These are phyloP conservation scores for Pseudopipra pipra DNA, from an alignment of 2,113 vertebrate species.

Conservation along the genomic window DNA sequence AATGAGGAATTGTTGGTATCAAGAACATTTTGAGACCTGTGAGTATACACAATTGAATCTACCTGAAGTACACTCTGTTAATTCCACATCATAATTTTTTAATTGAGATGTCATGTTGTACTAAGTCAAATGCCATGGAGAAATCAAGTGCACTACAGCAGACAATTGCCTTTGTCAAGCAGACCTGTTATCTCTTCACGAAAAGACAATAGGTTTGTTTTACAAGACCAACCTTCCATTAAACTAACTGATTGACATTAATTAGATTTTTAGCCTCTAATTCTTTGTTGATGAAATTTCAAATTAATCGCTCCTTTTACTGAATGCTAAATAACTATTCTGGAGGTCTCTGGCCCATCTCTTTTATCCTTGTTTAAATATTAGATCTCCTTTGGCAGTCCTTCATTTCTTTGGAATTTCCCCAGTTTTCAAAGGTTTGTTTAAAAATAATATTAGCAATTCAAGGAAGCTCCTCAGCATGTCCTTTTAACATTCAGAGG, in stretches of 20 bases:
- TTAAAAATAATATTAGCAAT: slow-evolving; percentile 13
- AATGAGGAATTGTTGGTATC: neutral
- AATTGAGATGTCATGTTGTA: slow-evolving; percentile 57
- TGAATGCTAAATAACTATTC: slow-evolving; percentile 31
- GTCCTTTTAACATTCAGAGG: neutral
- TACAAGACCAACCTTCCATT: slow-evolving; percentile 62
- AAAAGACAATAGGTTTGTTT: slow-evolving; percentile 53
- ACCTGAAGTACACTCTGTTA: neutral
- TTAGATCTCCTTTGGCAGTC: slow-evolving; percentile 1
- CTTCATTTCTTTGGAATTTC: slow-evolving; percentile 11
- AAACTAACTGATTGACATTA: slow-evolving; percentile 53
- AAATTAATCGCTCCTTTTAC: slow-evolving; percentile 37
- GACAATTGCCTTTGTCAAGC: slow-evolving; percentile 58
- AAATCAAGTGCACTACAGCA: slow-evolving; percentile 45
- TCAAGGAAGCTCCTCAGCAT: neutral
- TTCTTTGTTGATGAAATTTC: slow-evolving; percentile 60
- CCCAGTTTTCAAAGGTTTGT: neutral
- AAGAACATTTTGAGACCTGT: neutral
- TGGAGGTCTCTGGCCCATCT: neutral
- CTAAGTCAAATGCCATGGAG: slow-evolving; percentile 63
- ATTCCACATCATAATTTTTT: slow-evolving; percentile 45
- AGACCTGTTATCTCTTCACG: slow-evolving; percentile 48
- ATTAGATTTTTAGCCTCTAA: slow-evolving; percentile 61
- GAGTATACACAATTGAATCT: neutral
- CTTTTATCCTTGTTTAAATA: slow-evolving; percentile 43